phyloP scores from a whole-genome alignment of 2,888 invertebrate species.

The Hedya salicella region DNA sequence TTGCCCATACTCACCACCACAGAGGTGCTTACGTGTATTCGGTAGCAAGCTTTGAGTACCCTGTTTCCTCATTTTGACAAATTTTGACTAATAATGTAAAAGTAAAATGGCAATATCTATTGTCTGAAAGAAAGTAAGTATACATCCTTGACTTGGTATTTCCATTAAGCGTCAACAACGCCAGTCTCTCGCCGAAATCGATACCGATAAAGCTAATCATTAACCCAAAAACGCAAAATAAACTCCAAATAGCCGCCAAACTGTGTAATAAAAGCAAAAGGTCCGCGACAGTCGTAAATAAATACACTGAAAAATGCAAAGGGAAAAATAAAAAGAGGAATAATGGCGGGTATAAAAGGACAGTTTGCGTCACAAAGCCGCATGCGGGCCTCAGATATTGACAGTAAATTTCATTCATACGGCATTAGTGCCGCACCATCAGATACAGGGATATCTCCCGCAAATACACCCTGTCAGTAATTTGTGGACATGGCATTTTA shows the following conservation, averaged over 20 bases:
- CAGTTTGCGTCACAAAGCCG: slow-evolving; percentile 83
- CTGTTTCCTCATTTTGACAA: no score
- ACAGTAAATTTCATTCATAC: slow-evolving; percentile 86
- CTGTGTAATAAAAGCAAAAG: slow-evolving; percentile 59
- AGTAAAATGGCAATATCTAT: no score
- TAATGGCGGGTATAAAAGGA: slow-evolving; percentile 80
- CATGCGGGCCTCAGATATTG: slow-evolving; percentile 85
- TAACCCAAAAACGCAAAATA: slow-evolving; percentile 13
- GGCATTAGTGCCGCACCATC: slow-evolving; percentile 84
- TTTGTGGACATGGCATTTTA: slow-evolving; percentile 41
- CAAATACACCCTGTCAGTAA: slow-evolving; percentile 49
- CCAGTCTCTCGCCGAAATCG: neutral
- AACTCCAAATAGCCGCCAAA: slow-evolving; percentile 49
- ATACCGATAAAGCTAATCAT: slow-evolving; percentile 26
- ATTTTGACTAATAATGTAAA: no score
- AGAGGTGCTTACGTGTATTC: no score
- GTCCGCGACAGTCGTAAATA: slow-evolving; percentile 60
- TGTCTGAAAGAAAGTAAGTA: no score
- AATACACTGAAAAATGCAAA: slow-evolving; percentile 74
- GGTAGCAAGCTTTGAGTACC: no score
- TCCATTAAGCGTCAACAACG: no score
- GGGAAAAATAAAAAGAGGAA: slow-evolving; percentile 70
- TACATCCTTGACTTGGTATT: no score
- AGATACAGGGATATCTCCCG: slow-evolving; percentile 72
- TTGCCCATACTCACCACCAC: no score